These are phyloP conservation scores for Allacma fusca DNA, from an alignment of 2,888 invertebrate genomes.

Conservation along the genomic window DNA sequence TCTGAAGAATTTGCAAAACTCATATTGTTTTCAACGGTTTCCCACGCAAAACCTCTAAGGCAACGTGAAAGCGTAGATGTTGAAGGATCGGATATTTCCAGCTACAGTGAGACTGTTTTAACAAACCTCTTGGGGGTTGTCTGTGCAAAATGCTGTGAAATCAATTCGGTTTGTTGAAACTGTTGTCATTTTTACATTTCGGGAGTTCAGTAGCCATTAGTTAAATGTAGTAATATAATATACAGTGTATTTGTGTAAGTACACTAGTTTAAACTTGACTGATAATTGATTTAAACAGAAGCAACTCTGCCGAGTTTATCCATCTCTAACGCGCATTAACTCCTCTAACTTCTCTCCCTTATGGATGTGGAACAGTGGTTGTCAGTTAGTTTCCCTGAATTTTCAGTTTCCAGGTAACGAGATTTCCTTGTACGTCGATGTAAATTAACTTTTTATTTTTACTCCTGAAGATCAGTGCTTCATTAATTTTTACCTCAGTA, in stretches of 20 bases:
- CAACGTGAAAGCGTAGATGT: neutral
- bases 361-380: constrained; percentile 93
- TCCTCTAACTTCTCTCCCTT: constrained; percentile 97
- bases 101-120: constrained; percentile 25
- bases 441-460: too few relatives aligned
- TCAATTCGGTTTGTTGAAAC: neutral
- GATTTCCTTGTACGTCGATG: neutral
- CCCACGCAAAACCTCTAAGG: constrained; percentile 71
- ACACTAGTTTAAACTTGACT: too few relatives aligned
- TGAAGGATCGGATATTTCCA: constrained; percentile 23
- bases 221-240: too few relatives aligned
- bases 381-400: constrained; percentile 97
- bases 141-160: neutral
- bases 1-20: constrained; percentile 97
- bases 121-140: neutral
- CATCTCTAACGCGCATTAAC: constrained; percentile 82
- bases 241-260: too few relatives aligned
- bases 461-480: too few relatives aligned
- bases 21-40: constrained; percentile 83
- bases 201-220: neutral
- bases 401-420: constrained; percentile 85
- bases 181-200: neutral
- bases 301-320: constrained; percentile 91
- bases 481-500: too few relatives aligned
- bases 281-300: constrained; percentile 64